phyloP scores from a whole-genome alignment of 2,888 invertebrate species.

The Gibbula magus region DNA sequence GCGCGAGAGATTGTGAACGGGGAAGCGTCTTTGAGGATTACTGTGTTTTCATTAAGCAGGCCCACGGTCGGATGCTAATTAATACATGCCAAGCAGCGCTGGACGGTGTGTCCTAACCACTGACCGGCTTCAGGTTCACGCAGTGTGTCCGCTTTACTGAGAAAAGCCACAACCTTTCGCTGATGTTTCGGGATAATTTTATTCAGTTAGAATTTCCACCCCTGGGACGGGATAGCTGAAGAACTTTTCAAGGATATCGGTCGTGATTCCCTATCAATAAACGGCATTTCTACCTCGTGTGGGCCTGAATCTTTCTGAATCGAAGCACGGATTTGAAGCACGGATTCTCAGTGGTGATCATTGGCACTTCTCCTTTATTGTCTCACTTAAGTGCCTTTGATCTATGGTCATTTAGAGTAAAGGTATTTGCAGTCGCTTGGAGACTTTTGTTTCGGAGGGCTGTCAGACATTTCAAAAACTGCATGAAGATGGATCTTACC shows the following conservation, averaged over 20 bases:
- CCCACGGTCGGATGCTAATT: neutral
- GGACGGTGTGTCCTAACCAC: neutral
- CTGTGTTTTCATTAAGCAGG: conserved; percentile 4
- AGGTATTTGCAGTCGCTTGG: neutral
- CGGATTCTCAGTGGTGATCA: conserved; percentile 8
- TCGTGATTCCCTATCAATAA: conserved; percentile 3
- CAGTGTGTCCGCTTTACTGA: neutral
- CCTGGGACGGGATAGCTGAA: neutral
- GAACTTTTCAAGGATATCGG: neutral
- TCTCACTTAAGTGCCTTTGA: conserved; percentile 15
- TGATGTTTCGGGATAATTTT: neutral
- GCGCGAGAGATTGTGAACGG: conserved; percentile 1
- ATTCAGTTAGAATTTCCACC: neutral
- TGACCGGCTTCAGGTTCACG: neutral
- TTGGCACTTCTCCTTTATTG: conserved; percentile 1
- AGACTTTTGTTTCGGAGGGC: neutral
- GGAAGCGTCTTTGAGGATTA: neutral
- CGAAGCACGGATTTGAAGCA: conserved; percentile 5
- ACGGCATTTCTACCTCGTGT: neutral
- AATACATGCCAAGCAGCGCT: neutral
- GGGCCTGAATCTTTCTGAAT: conserved; percentile 7
- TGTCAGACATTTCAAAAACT: conserved; percentile 9
- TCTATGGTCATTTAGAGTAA: conserved; percentile 11
- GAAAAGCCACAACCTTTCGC: neutral
- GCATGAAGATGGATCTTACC: neutral